Conservation (phyloP, 2,797 vertebrate genomes). For the Chrysocyon brachyurus region DNA sequence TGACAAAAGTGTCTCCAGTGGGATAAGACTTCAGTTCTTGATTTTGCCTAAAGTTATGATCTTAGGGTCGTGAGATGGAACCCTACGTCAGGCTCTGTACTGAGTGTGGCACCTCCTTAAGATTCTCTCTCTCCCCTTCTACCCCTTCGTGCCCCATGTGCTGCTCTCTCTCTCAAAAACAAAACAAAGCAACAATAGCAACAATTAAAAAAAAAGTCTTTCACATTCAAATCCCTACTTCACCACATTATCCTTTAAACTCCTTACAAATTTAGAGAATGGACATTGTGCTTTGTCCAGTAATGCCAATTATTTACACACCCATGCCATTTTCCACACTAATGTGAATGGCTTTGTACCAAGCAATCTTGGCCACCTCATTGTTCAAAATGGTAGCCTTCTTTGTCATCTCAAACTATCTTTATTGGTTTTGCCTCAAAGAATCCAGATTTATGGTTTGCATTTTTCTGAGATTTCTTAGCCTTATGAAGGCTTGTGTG, state of each 20-base stretch:
- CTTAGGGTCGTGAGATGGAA: not conserved
- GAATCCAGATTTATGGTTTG: not conserved
- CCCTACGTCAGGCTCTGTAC: not conserved
- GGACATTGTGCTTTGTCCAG: not conserved
- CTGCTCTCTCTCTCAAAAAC: not conserved
- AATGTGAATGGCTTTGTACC: not conserved
- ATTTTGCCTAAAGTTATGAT: not conserved
- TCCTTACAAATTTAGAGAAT: not conserved
- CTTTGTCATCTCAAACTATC: not conserved
- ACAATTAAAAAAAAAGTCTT: not conserved
- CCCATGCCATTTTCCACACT: rapidly evolving
- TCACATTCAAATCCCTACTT: not conserved
- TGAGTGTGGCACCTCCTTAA: not conserved
- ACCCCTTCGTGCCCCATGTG: no score
- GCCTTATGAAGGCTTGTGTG: not conserved
- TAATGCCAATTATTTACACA: not conserved
- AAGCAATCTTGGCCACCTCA: not conserved
- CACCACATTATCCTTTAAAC: no score
- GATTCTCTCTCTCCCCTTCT: not conserved
- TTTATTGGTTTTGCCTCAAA: not conserved
- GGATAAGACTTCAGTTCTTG: not conserved
- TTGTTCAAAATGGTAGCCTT: not conserved
- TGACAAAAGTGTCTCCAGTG: not conserved
- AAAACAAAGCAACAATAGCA: not conserved
- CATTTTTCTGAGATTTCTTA: not conserved